Evolutionary conservation across 1,140 invertebrate genomes (phyloP), one percentile per base, ranked within the genome.

Genomic region (Papilio helenus): DNA sequence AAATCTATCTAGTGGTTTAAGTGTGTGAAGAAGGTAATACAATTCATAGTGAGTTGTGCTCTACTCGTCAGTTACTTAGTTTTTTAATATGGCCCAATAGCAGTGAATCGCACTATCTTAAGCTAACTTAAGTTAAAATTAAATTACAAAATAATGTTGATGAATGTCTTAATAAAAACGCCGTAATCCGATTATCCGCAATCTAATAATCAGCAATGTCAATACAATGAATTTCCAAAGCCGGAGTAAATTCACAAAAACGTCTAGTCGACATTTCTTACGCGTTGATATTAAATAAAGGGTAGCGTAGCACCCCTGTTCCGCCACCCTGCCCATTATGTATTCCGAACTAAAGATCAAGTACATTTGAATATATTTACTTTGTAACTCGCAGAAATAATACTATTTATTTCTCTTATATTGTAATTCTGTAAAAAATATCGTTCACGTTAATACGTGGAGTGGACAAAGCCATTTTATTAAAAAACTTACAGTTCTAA

Each of bases 291-390:
- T 77, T 77, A 77, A 77, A 77, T 77, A 61, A 65, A 77, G 76
- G 51, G 76, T 77, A 58, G 44, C 20, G 2, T 55, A 4, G 12
- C 26, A 1, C 34, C 26, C 55, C 74, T 26, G 23, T 29, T 58
- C 74, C 29, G 46, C 76, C 76, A 77, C 76, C 76, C 76, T 65
- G 18, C 55, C 3, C 16, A 77, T 77, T 77, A 44, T 20, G 76
- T 77, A 77, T 77, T 77, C 76, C 34, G 51, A 77, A 77, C 76
- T 77, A 77, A 77, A 77, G 39, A 44, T 77, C 76, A 77, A 77
- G 76, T 77, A 61, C 55, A 65, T 77, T 77, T 65, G 39, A 77
- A 77, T 77, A 76, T 55, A 58, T 76, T 39, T 58, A 16, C 49
- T 51, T 34, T 34, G 73, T 76, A 76, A 55, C 51, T 76, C 23